phyloP scores from a whole-genome alignment of 2,113 vertebrate genomes.

The Gyps fulvus region DNA sequence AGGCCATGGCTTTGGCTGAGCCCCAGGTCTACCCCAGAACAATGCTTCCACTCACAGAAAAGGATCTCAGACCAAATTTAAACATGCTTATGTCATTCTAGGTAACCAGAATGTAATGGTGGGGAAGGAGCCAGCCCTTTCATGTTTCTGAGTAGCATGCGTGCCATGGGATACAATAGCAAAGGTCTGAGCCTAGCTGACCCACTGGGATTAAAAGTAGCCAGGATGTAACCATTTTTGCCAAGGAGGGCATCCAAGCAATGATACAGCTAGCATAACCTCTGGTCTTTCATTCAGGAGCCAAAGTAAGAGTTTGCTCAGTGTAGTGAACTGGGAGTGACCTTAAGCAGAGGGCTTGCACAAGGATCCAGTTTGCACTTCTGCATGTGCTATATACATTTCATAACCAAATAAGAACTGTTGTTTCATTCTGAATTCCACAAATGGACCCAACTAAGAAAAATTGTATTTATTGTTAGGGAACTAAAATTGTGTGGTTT shows the following conservation, averaged over 20 bases:
- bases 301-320: background rate
- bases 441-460: background rate
- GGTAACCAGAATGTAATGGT: background rate
- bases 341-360: background rate
- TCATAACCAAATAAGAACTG: background rate
- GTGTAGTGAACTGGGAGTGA: background rate
- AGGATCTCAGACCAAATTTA: background rate
- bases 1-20: background rate
- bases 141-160: background rate
- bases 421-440: background rate
- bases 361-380: background rate
- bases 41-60: background rate
- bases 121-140: background rate
- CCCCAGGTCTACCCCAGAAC: background rate
- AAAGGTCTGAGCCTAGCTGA: background rate
- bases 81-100: background rate
- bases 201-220: background rate
- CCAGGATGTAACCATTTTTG: background rate
- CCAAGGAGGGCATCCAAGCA: background rate
- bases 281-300: background rate
- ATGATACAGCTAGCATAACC: background rate
- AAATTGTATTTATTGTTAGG: background rate
- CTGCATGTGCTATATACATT: background rate
- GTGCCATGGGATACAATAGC: background rate
- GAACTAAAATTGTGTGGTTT: background rate